Evolutionary conservation across 1,140 invertebrate species (phyloP).

Genomic region (Liolophura sinensis): DNA sequence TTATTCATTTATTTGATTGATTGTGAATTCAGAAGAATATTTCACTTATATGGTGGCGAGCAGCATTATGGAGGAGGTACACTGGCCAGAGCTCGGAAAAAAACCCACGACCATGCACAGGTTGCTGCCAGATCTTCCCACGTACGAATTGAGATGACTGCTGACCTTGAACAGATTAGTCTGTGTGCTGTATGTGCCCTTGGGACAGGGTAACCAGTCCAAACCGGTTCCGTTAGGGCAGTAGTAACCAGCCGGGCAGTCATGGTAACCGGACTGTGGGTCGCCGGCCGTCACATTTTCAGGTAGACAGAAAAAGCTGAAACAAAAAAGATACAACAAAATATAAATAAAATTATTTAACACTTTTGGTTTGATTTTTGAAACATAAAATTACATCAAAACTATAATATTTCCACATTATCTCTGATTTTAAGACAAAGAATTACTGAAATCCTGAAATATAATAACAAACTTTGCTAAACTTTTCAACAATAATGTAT

Average conservation of each 20-base stretch:
- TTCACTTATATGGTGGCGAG: no score
- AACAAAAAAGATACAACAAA: slow-evolving; percentile 3
- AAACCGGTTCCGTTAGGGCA: slow-evolving; percentile 51
- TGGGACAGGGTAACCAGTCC: slow-evolving; percentile 48
- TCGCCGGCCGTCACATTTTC: slow-evolving; percentile 39
- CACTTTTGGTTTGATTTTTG: background rate
- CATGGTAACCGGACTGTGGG: slow-evolving; percentile 41
- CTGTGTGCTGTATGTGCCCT: slow-evolving; percentile 48
- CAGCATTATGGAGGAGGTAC: no score
- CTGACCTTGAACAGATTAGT: slow-evolving; percentile 42
- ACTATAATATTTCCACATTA: no score
- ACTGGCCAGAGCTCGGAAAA: no score
- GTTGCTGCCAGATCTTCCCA: no score
- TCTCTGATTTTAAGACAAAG: no score
- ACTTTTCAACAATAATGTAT: no score
- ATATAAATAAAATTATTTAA: background rate
- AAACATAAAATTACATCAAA: background rate
- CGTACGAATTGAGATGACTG: background rate
- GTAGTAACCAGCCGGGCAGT: slow-evolving; percentile 51
- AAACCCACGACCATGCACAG: no score
- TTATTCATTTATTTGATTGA: no score
- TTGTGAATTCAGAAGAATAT: no score
- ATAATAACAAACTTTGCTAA: no score
- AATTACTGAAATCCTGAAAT: no score
- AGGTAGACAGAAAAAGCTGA: slow-evolving; percentile 49